A percentile compares a stretch with the other conserved stretches of the same genome.
These are phyloP conservation scores for Malurus alboscapulatus DNA, from an alignment of 2,113 vertebrate species.

Conservation along the genomic window DNA sequence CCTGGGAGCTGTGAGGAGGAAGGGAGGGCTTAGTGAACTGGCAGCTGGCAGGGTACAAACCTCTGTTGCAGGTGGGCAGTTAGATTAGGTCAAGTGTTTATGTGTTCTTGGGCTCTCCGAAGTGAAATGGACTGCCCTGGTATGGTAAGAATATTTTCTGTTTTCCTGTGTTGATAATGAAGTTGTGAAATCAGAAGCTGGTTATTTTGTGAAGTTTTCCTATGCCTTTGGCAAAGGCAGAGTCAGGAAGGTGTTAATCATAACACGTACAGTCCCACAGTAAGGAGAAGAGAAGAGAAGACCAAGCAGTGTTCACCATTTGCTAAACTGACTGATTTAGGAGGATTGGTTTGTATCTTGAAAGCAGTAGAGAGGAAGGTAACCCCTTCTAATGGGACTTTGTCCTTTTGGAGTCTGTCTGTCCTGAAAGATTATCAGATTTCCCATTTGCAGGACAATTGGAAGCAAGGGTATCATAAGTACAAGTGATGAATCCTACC, in stretches of 20 bases:
- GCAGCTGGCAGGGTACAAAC: background rate
- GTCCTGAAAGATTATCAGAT: background rate
- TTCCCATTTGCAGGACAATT: background rate
- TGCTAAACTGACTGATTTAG: background rate
- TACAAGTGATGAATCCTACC: background rate
- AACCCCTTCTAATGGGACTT: background rate
- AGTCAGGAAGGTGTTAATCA: background rate
- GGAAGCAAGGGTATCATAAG: background rate
- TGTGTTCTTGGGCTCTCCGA: background rate
- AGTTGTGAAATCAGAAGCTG: background rate
- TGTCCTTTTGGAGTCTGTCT: background rate
- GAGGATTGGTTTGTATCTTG: background rate
- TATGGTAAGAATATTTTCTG: accelerated
- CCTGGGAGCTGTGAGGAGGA: background rate
- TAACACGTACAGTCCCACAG: accelerated
- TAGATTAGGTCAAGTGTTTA: accelerated
- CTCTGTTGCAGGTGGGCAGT: accelerated
- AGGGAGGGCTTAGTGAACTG: background rate
- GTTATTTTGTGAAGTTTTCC: background rate
- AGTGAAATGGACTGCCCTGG: background rate
- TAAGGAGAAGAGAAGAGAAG: background rate
- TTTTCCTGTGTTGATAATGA: background rate
- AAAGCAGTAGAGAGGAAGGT: background rate
- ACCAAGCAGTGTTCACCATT: background rate
- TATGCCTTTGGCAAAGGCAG: background rate